Evolutionary conservation across 1,140 invertebrate genomes (phyloP).

Genomic region (Drosophila varians): DNA sequence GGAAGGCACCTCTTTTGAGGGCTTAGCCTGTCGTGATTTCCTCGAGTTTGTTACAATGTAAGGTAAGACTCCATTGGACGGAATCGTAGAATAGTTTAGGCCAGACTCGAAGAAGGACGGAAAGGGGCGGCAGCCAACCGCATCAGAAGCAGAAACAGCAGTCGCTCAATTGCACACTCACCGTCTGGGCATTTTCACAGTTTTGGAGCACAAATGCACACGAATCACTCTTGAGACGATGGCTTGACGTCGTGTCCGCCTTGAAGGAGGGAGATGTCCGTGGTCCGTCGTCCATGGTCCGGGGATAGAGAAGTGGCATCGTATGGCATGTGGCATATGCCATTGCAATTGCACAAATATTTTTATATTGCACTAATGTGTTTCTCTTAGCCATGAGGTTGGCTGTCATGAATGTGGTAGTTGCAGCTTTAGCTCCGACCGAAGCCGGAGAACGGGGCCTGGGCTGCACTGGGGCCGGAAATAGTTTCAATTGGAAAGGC

Average conservation of each 20-base stretch:
- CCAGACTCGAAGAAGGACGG: background rate
- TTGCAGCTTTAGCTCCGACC: no score
- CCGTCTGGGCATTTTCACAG: constrained; percentile 69
- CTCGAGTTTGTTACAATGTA: background rate
- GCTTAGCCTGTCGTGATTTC: no score
- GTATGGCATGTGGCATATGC: constrained; percentile 64
- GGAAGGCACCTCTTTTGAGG: no score
- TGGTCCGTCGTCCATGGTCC: background rate
- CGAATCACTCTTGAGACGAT: constrained; percentile 66
- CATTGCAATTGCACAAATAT: constrained; percentile 62
- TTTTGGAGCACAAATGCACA: constrained; percentile 36
- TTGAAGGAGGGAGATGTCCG: no score
- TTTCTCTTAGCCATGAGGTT: constrained; percentile 8
- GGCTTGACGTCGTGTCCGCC: constrained; percentile 42
- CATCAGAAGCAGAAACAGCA: constrained; percentile 35
- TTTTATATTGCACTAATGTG: constrained; percentile 43
- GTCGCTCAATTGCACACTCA: constrained; percentile 75
- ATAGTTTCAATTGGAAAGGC: constrained; percentile 42
- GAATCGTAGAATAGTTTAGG: background rate
- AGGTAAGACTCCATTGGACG: background rate
- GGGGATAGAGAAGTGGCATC: constrained; percentile 24
- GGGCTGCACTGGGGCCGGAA: constrained; percentile 34
- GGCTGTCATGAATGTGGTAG: constrained; percentile 6
- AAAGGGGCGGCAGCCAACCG: constrained; percentile 14
- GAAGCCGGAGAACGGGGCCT: no score